Evolutionary conservation across 2,888 invertebrate species (phyloP), one percentile per base, ranked within the genome.

Genomic region (Spisula solida): DNA sequence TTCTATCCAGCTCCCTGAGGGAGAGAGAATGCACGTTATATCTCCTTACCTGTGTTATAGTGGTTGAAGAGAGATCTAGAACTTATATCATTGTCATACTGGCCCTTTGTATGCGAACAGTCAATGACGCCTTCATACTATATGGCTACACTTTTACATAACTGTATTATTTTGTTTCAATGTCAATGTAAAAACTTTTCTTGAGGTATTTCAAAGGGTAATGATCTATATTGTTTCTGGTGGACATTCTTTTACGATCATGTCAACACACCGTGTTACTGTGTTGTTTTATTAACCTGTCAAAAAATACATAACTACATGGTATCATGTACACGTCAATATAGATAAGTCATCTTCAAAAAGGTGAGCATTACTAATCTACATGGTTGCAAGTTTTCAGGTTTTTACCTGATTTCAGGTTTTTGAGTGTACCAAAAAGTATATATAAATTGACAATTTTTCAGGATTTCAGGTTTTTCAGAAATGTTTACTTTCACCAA

Each of bases 1-100:
- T 85, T 79, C 25, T 85, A 85, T 70, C 78, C 55, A 14, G 85
- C 55, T 48, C 85, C 85, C 55, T 85, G 85, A 85, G 83, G 48
- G 41, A 41, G 4, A 41, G 41, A 41, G 75, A 83, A 51, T 70
- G 75, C 75, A 2, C 6, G 10, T 75, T 14, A 75, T 18, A 31
- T 75, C 75, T 75, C 75, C 75, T 34, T 18, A 34, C 31, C 75
- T 31, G 34, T 31, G 75, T 75, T 75, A 75, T 75, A 75, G 48
- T 31, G 66, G 34, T 51, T 83, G 75, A 48, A 51, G 48, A 18
- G 47, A 41, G 83, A 83, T 75, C 0, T 47, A 83, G 47, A 66
- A 56, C 66, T 34, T 82, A 82, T 48, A 51, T 83, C 83, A 83
- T 75, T 83, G 48, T 48, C 51, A 83, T 51, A 51, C 34, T 48